Conservation (phyloP, 2,888 invertebrate species). For the Tetragonisca angustula region DNA sequence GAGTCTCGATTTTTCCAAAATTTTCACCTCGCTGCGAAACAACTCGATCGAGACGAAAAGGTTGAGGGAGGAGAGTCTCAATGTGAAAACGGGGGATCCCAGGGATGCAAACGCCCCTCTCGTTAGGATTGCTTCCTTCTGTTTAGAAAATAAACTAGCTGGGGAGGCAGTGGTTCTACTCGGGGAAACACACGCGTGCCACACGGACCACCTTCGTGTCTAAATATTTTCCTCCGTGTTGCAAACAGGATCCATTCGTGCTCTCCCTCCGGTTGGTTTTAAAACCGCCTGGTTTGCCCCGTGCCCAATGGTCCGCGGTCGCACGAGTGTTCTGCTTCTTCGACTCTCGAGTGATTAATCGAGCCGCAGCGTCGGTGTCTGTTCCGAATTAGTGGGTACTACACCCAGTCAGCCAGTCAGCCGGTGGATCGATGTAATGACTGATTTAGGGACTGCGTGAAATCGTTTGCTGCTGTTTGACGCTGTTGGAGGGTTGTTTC, state of each 20-base stretch:
- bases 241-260: neutral
- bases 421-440: neutral
- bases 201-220: constrained; percentile 26
- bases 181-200: constrained; percentile 37
- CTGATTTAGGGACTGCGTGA: neutral
- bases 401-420: no score
- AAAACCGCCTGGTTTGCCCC: neutral
- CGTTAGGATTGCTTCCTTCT: constrained; percentile 61
- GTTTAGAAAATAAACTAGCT: constrained; percentile 69
- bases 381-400: neutral
- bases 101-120: constrained; percentile 18
- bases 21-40: no score
- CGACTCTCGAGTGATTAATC: neutral
- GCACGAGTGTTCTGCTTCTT: neutral
- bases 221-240: constrained; percentile 61
- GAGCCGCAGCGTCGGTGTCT: neutral
- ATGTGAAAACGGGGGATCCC: neutral
- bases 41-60: neutral
- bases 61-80: no score
- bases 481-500: neutral
- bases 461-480: neutral
- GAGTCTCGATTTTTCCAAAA: no score
- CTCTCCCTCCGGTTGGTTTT: neutral
- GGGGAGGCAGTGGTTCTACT: neutral
- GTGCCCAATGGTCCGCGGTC: neutral